phyloP scores from a whole-genome alignment of 2,113 vertebrate genomes.

The Poicephalus meyeri region DNA sequence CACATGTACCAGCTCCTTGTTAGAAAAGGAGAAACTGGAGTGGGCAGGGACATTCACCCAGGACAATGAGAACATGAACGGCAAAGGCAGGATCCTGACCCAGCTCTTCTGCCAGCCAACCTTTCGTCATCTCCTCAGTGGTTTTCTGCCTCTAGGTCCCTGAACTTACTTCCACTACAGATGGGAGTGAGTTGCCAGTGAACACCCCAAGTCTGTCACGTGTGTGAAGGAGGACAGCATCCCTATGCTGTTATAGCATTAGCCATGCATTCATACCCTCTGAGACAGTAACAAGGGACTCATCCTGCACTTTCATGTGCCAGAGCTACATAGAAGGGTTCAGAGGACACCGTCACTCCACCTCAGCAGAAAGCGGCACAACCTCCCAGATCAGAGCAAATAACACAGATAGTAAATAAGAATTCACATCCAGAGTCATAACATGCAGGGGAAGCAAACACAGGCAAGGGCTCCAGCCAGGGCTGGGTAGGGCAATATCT shows the following conservation, averaged over 20 bases:
- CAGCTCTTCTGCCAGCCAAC: background rate
- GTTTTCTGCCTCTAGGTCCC: background rate
- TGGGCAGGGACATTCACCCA: background rate
- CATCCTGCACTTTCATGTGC: background rate
- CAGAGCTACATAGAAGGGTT: background rate
- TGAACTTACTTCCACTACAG: background rate
- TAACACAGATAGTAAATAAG: background rate
- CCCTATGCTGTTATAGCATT: rapidly evolving
- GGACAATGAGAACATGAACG: rapidly evolving
- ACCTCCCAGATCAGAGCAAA: background rate
- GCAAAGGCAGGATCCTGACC: background rate
- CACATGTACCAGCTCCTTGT: background rate
- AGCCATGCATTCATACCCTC: background rate
- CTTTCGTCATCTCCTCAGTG: background rate
- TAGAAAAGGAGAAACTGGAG: background rate
- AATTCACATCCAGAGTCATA: background rate
- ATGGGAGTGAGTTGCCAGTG: background rate
- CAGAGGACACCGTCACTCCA: background rate
- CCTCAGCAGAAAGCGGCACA: background rate
- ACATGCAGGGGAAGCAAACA: background rate
- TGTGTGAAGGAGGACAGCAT: rapidly evolving
- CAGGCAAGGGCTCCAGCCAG: background rate
- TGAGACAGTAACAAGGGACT: background rate
- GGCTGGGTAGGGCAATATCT: background rate
- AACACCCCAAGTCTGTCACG: rapidly evolving